Conservation (phyloP, 1,140 invertebrate species). For the Lutraria rhynchaena region DNA sequence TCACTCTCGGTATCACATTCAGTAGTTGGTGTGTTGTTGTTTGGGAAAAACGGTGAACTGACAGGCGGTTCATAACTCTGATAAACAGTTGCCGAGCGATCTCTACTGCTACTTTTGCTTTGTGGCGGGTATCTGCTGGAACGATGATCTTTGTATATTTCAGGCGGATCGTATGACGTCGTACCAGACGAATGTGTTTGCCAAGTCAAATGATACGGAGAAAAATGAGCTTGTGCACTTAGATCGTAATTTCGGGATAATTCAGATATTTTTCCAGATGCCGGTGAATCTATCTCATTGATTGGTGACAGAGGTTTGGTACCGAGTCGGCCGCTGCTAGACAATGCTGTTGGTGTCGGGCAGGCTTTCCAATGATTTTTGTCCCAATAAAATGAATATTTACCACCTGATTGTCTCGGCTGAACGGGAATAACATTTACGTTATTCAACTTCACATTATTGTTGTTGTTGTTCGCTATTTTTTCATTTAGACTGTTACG, state of each 20-base stretch:
- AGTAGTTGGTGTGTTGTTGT: constrained; percentile 58
- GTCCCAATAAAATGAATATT: constrained; percentile 51
- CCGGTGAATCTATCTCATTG: constrained; percentile 54
- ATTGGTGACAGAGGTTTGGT: constrained; percentile 56
- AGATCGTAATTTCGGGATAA: constrained; percentile 45
- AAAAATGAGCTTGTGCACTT: constrained; percentile 26
- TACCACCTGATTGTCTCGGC: constrained; percentile 6
- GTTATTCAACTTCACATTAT: constrained; percentile 30
- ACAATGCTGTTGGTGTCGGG: not conserved
- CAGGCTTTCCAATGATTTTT: constrained; percentile 51
- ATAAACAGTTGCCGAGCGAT: not conserved
- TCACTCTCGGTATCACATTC: constrained; percentile 52
- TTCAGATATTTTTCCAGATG: constrained; percentile 45
- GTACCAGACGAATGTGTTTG: not conserved
- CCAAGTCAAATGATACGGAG: constrained; percentile 50
- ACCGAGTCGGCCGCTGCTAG: constrained; percentile 4
- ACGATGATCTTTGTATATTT: not conserved
- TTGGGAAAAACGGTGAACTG: constrained; percentile 50
- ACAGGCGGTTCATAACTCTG: constrained; percentile 14
- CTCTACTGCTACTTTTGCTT: not conserved
- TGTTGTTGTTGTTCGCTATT: constrained; percentile 24
- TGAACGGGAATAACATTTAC: constrained; percentile 53
- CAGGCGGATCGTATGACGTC: not conserved
- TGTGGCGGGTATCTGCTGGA: not conserved
- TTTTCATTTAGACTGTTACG: constrained; percentile 36